Evolutionary conservation across 2,797 vertebrate genomes (phyloP).

Genomic region (Moxostoma hubbsi): DNA sequence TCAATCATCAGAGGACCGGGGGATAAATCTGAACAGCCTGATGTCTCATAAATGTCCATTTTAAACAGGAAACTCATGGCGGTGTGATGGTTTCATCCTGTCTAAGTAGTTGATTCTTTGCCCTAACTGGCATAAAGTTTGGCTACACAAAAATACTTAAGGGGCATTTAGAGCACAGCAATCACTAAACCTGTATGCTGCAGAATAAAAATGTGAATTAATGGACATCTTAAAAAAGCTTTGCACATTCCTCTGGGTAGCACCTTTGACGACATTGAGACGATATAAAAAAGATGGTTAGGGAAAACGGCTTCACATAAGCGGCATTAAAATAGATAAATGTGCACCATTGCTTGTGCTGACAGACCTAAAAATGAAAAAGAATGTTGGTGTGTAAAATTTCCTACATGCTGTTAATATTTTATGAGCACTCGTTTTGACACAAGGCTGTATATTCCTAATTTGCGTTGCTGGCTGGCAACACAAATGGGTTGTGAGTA

Average conservation of each 20-base stretch:
- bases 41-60: neutral
- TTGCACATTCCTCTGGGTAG: neutral
- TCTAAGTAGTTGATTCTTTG: constrained; percentile 3
- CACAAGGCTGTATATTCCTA: constrained; percentile 70
- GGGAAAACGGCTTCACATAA: constrained; percentile 65
- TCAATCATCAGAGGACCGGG: constrained; percentile 52
- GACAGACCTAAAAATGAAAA: constrained; percentile 77
- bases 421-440: constrained; percentile 76
- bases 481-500: constrained; percentile 30
- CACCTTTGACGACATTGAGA: neutral
- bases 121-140: constrained; percentile 25
- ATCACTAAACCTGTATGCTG: neutral
- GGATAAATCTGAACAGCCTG: constrained; percentile 31
- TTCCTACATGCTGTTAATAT: constrained; percentile 79
- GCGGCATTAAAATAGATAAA: constrained; percentile 65
- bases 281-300: constrained; percentile 48
- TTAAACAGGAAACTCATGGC: constrained; percentile 8
- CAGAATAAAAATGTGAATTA: neutral
- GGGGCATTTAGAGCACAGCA: constrained; percentile 1
- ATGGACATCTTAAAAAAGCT: constrained; percentile 29
- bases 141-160: constrained; percentile 19
- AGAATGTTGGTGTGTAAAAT: constrained; percentile 74
- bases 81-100: neutral
- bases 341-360: constrained; percentile 68
- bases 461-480: constrained; percentile 69